Conservation (phyloP, 2,797 vertebrate genomes). For the Odontamblyopus lacepedii region DNA sequence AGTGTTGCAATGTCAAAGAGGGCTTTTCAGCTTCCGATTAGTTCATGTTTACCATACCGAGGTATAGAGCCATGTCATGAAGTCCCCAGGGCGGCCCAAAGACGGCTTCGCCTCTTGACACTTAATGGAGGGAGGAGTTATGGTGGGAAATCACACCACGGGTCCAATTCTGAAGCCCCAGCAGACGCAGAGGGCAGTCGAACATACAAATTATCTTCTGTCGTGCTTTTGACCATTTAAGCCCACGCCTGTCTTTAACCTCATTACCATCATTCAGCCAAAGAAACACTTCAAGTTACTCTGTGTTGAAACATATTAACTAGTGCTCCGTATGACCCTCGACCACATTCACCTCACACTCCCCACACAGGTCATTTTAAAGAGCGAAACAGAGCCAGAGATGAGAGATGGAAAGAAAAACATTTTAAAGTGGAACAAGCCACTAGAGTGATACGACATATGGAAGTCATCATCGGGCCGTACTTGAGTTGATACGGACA, state of each 20-base stretch:
- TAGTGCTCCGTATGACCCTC: constrained; percentile 50
- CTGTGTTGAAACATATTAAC: constrained; percentile 54
- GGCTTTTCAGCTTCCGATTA: constrained; percentile 61
- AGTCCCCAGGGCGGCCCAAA: constrained; percentile 58
- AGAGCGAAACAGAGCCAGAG: constrained; percentile 65
- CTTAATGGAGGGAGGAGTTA: constrained; percentile 69
- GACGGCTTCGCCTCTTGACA: constrained; percentile 50
- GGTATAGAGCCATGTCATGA: constrained; percentile 61
- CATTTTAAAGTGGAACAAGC: constrained; percentile 35
- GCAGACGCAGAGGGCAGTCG: constrained; percentile 41
- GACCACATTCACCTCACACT: constrained; percentile 34
- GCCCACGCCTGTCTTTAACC: constrained; percentile 60
- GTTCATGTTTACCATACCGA: constrained; percentile 70
- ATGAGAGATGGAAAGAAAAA: constrained; percentile 58
- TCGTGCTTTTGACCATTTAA: constrained; percentile 52
- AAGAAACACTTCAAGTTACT: constrained; percentile 37
- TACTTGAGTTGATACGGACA: constrained; percentile 74
- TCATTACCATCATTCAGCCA: constrained; percentile 43
- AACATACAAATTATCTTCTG: constrained; percentile 65
- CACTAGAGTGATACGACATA: constrained; percentile 70
- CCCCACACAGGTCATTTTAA: constrained; percentile 43
- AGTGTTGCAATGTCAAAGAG: constrained; percentile 51
- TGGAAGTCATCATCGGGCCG: constrained; percentile 77
- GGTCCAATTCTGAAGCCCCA: constrained; percentile 51
- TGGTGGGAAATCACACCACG: constrained; percentile 70